Percentiles rank a stretch among this genome's conserved stretches.
Evolutionary conservation across 2,888 invertebrate genomes (phyloP).

Genomic region (Adelphocoris suturalis): DNA sequence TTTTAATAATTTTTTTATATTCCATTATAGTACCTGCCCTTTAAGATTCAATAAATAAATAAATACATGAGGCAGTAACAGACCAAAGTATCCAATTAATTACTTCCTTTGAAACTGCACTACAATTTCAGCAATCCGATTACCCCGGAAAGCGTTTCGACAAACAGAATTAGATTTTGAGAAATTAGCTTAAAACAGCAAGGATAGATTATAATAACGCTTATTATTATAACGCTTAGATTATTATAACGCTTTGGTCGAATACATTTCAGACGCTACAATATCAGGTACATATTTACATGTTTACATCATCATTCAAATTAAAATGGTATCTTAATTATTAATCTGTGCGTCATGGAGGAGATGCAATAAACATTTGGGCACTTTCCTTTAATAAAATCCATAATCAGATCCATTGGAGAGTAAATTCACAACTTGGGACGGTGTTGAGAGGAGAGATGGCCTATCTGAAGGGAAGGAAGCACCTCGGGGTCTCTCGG

Average conservation of each 20-base stretch:
- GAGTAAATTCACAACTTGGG: conserved; percentile 11
- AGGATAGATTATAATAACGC: too few species aligned
- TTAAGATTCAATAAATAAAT: too few species aligned
- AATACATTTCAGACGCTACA: too few species aligned
- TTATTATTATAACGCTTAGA: too few species aligned
- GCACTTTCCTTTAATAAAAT: too few species aligned
- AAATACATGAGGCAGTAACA: too few species aligned
- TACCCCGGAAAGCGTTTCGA: not conserved
- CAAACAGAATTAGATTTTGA: not conserved
- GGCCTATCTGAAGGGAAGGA: conserved; percentile 24
- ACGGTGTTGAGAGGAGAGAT: conserved; percentile 19
- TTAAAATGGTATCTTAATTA: not conserved
- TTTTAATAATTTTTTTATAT: too few species aligned
- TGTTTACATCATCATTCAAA: not conserved
- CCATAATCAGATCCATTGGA: not conserved
- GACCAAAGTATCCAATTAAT: too few species aligned
- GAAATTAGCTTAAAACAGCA: too few species aligned
- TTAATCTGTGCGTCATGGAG: not conserved
- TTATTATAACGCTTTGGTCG: too few species aligned
- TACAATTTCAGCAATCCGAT: not conserved
- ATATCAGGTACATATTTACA: not conserved
- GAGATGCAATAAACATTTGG: not conserved
- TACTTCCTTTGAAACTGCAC: too few species aligned
- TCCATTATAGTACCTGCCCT: too few species aligned
- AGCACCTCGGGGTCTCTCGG: not conserved